Conservation (phyloP, 2,888 invertebrate genomes). For the Synanthedon formicaeformis region DNA sequence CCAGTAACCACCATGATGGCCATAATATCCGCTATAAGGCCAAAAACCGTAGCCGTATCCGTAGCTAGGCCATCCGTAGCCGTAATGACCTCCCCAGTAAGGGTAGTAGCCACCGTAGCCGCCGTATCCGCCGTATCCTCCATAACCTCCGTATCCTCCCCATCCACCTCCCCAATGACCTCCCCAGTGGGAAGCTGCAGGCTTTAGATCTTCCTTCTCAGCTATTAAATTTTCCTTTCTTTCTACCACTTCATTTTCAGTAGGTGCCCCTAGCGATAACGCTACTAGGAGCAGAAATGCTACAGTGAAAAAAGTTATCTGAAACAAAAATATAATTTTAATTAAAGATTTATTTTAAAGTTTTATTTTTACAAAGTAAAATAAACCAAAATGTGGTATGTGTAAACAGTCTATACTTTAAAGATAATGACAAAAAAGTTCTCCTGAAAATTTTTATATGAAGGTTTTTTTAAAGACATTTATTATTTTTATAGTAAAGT, state of each 20-base stretch:
- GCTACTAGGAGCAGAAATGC: slow-evolving; percentile 32
- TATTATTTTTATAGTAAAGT: too few relatives aligned
- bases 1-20: slow-evolving; percentile 15
- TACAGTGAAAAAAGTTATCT: slow-evolving; percentile 33
- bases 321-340: slow-evolving; percentile 9
- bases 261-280: slow-evolving; percentile 33
- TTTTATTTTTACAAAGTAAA: too few relatives aligned
- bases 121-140: slow-evolving; percentile 19
- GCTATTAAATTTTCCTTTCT: slow-evolving; percentile 22
- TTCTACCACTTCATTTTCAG: slow-evolving; percentile 22
- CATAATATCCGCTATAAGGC: slow-evolving; percentile 13
- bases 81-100: neutral
- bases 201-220: slow-evolving; percentile 50
- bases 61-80: slow-evolving; percentile 13
- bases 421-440: too few relatives aligned
- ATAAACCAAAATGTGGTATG: too few relatives aligned
- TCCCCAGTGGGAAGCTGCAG: slow-evolving; percentile 53
- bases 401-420: too few relatives aligned
- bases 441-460: too few relatives aligned
- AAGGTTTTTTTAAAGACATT: too few relatives aligned
- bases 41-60: slow-evolving; percentile 14
- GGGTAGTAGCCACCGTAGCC: slow-evolving; percentile 6
- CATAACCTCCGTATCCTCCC: slow-evolving; percentile 21
- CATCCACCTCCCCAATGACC: slow-evolving; percentile 22
- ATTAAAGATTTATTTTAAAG: too few relatives aligned